phyloP scores from a whole-genome alignment of 2,888 invertebrate species.

The Cecidostiba fungosa region DNA sequence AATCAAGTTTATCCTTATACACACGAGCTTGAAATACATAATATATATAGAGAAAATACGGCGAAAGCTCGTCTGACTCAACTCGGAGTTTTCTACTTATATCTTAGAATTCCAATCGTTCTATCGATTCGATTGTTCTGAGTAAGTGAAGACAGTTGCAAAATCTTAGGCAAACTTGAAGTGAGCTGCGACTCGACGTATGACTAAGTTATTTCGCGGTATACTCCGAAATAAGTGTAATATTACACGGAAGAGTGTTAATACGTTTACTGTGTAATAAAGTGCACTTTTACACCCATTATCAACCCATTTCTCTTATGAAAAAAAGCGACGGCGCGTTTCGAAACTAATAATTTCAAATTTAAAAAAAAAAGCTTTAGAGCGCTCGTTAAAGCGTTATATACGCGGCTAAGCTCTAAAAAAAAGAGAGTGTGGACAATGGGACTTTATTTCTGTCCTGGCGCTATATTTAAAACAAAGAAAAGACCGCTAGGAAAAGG shows the following conservation, averaged over 20 bases:
- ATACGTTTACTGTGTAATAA: not conserved
- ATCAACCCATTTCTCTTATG: not conserved
- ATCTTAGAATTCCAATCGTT: not conserved
- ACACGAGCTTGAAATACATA: not conserved
- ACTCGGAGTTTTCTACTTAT: not conserved
- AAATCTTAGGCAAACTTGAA: no score
- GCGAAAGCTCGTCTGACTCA: not conserved
- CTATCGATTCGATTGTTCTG: no score
- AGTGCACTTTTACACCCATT: not conserved
- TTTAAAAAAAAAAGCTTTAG: not conserved
- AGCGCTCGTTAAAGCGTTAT: not conserved
- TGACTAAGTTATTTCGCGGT: not conserved
- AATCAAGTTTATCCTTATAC: not conserved
- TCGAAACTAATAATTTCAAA: not conserved
- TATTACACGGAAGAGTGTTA: not conserved
- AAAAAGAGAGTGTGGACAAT: not conserved
- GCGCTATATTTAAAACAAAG: slow-evolving; percentile 21
- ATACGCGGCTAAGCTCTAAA: not conserved
- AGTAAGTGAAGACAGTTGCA: no score
- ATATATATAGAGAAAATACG: not conserved
- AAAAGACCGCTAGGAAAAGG: not conserved
- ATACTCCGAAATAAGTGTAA: not conserved
- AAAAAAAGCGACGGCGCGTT: not conserved
- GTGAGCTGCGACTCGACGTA: not conserved
- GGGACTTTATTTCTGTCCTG: slow-evolving; percentile 21